Percentiles rank a stretch among this genome's conserved stretches.
These are phyloP conservation scores for Crematogaster levior DNA, from an alignment of 2,888 invertebrate genomes.

Conservation along the genomic window DNA sequence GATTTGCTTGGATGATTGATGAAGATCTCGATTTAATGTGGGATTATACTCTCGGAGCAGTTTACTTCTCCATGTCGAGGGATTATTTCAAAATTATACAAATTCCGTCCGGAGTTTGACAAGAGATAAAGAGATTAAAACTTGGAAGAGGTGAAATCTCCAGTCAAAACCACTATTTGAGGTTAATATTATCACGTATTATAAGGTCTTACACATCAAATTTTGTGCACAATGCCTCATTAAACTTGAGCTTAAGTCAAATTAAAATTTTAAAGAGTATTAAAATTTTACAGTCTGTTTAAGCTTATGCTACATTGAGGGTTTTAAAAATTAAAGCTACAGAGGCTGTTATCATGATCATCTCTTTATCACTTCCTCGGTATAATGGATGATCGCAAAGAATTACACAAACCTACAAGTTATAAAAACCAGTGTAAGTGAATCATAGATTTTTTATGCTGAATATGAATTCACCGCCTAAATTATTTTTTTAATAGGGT, in stretches of 20 bases:
- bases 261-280: constrained; percentile 34
- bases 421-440: too few species aligned
- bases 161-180: not conserved
- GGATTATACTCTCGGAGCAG: not conserved
- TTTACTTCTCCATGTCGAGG: not conserved
- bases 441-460: too few species aligned
- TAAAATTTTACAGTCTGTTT: constrained; percentile 20
- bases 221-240: constrained; percentile 18
- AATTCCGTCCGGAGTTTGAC: constrained; percentile 18
- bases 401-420: too few species aligned
- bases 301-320: not conserved
- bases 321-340: not conserved
- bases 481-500: too few species aligned
- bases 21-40: not conserved
- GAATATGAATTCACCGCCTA: too few species aligned
- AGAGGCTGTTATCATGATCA: not conserved
- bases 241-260: constrained; percentile 12
- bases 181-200: constrained; percentile 22
- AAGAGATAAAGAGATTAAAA: constrained; percentile 36
- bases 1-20: not conserved
- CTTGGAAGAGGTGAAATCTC: not conserved
- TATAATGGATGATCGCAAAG: not conserved
- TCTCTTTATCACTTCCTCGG: not conserved
- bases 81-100: constrained; percentile 42
- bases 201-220: constrained; percentile 13